Base-by-base conservation (phyloP, 2,113 vertebrate species). In the Cariama cristata region DNA sequence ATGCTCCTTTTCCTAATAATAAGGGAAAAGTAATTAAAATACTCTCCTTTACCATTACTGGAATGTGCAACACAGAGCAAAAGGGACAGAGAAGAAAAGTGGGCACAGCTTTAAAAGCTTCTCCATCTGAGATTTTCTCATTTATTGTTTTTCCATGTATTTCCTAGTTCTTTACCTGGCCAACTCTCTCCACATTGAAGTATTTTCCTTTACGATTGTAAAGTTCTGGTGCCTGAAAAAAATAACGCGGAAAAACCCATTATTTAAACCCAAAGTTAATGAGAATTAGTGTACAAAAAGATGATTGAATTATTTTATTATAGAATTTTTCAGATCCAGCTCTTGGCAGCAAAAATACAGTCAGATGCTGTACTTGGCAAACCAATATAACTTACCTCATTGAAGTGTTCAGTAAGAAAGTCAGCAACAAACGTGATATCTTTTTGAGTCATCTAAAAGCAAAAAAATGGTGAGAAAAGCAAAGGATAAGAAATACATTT, bases 341-440 rank as follows among this genome's bases (percentile, higher is more conserved):
- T 76, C 2, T 26, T 76, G 32, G n/a, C 38, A 69, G 52, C 18
- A 92, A 82, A 84, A 89, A 72, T 22, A 88, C 3, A 84, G 86
- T 40, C n/a, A 81, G 45, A 73, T 35, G 19, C 44, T 32, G 26
- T 45, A 44, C 7, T 40, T 55, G 30, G 55, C 53, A 97, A 92
- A 83, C 1, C 45, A 33, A 13, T 53, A 42, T 44, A 84, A 74
- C 97, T 98, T 94, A 99, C 99, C 98, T 99, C 99, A 97, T 99
- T 99, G 93, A 99, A 99, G 96, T 99, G 99, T 86, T 99, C 99
- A n/a, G 99, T 99, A 81, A 99, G 98, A 98, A 99, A 99, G 97
- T 99, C 99, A 2, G 99, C 99, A 93, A 99, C 99, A 98, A 99
- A 99, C 0, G 99, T 99, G 59, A 99, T 99, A 98, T 99, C 99